Percentiles rank a stretch among this genome's conserved stretches.
phyloP scores from a whole-genome alignment of 2,888 invertebrate genomes.

The Idaea biselata region DNA sequence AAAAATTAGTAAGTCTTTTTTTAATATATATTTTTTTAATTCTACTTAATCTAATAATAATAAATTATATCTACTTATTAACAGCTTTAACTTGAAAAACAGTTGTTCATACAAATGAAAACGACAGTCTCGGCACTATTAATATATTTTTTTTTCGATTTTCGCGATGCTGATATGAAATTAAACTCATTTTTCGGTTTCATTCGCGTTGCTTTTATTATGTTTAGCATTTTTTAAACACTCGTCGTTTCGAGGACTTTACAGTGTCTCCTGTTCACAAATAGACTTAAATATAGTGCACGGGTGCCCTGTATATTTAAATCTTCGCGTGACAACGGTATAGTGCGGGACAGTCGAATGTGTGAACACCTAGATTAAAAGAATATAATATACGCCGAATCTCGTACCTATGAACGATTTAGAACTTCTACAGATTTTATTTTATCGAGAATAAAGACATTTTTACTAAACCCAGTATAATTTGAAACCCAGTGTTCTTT shows the following conservation, averaged over 20 bases:
- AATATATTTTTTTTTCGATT: background rate
- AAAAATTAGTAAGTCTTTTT: background rate
- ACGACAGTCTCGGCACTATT: background rate
- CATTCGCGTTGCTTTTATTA: too few relatives aligned
- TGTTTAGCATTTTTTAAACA: too few relatives aligned
- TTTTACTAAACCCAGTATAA: background rate
- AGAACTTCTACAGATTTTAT: background rate
- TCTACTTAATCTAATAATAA: background rate
- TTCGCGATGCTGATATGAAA: too few relatives aligned
- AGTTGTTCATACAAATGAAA: background rate
- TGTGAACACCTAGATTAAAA: background rate
- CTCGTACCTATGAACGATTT: background rate
- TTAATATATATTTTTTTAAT: background rate
- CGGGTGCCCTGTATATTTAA: too few relatives aligned
- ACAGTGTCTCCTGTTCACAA: too few relatives aligned
- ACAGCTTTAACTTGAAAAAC: background rate
- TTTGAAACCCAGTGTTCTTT: slow-evolving; percentile 31
- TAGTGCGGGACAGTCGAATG: background rate
- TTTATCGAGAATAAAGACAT: background rate
- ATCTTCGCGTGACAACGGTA: background rate
- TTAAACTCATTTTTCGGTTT: too few relatives aligned
- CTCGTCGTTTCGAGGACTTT: too few relatives aligned
- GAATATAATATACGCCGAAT: background rate
- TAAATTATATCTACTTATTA: background rate
- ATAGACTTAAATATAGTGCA: too few relatives aligned